These are phyloP conservation scores for Maniola jurtina DNA, from an alignment of 1,140 invertebrate species.

Conservation along the genomic window DNA sequence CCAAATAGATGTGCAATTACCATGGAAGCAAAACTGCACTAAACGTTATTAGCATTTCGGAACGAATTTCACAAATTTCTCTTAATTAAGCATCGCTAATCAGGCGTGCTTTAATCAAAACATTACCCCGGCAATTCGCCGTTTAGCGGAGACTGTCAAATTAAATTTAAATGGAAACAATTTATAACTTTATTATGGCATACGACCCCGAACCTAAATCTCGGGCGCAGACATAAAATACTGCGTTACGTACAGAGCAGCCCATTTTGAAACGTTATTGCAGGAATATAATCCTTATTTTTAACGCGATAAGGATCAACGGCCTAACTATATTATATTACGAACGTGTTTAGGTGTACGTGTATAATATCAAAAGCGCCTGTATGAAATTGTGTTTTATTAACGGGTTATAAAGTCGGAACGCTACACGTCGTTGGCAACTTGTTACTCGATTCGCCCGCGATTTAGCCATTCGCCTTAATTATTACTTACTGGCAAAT, in stretches of 20 bases:
- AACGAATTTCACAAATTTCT: constrained; percentile 27
- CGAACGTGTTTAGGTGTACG: constrained; percentile 20
- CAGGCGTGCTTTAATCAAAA: constrained; percentile 64
- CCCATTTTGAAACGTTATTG: constrained; percentile 9
- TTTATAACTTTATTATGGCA: constrained; percentile 75
- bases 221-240: constrained; percentile 67
- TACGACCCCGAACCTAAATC: constrained; percentile 64
- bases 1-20: neutral
- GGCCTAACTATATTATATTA: constrained; percentile 2
- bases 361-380: constrained; percentile 55
- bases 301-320: constrained; percentile 22
- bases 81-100: constrained; percentile 49
- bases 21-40: neutral
- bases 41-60: constrained; percentile 13
- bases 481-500: constrained; percentile 66
- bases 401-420: constrained; percentile 73
- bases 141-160: constrained; percentile 69
- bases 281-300: constrained; percentile 21
- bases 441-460: constrained; percentile 61
- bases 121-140: constrained; percentile 56
- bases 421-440: constrained; percentile 70
- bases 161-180: constrained; percentile 76
- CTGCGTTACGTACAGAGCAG: constrained; percentile 43
- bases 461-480: constrained; percentile 55
- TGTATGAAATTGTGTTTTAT: constrained; percentile 76